Base-by-base conservation (phyloP, 2,797 vertebrate genomes). In the Australoheros facetus region DNA sequence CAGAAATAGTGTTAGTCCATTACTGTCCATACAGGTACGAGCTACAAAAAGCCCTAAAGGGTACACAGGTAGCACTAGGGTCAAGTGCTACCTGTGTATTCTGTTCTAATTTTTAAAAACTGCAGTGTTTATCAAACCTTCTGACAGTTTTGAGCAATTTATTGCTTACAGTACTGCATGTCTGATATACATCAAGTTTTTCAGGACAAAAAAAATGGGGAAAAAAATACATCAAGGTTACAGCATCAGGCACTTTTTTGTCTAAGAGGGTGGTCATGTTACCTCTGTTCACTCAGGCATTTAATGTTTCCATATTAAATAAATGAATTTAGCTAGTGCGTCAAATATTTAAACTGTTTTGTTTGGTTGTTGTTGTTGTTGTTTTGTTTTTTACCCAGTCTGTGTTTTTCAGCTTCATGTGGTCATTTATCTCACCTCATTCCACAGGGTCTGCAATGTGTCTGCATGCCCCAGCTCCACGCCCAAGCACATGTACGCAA, bases 401-500 rank as follows among this genome's bases (percentile, higher is more conserved):
- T 66, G 21, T 57, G 30, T 26, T 39, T 14, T 69, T 14, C 14
- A 48, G 26, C 30, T 13, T 60, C n/a, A 6, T 3, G 4, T 51
- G 55, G 45, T 82, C 70, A 64, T 64, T 73, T 23, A 28, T 60
- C 30, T 69, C 77, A 14, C 57, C 73, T 83, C 83, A 78, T 87
- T 83, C 80, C 87, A 82, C 75, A 34, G 71, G 62, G 74, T 87
- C 80, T 81, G 59, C 11, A 72, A 84, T 71, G 73, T 78, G 83
- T 85, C 85, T 85, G 86, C 86, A 32, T 79, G 72, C 80, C 75
- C 14, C 4, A 8, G 64, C 84, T 74, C 80, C 89, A 86, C 86
- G 12, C 89, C 95, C 94, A 88, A 88, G 92, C 94, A 87, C 82
- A 87, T 88, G 84, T 70, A 83, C 85, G 80, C 75, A 81, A 86